These are phyloP conservation scores for Diadumene lineata DNA, from an alignment of 92 coral and sea anemone genomes.

Conservation along the genomic window DNA sequence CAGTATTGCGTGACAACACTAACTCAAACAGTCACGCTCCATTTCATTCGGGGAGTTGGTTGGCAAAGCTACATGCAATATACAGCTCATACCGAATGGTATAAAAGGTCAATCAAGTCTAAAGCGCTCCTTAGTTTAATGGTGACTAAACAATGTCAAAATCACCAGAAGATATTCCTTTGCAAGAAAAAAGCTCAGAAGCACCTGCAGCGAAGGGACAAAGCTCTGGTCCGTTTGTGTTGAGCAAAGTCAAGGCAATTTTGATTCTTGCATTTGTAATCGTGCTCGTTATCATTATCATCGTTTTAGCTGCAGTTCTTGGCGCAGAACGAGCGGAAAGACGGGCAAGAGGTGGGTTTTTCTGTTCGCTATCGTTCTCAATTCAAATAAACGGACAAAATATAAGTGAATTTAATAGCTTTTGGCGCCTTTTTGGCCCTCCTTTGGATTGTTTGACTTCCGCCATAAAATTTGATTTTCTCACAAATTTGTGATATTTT, in stretches of 20 bases:
- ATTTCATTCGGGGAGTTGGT: no score
- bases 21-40: background rate
- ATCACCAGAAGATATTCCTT: conserved; percentile 1
- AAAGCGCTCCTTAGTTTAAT: background rate
- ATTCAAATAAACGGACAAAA: background rate
- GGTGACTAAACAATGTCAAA: background rate
- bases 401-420: background rate
- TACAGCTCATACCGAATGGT: no score
- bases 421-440: no score
- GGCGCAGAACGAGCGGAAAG: background rate
- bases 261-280: conserved; percentile 3
- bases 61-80: no score
- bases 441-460: background rate
- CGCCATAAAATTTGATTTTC: background rate
- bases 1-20: background rate
- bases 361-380: background rate
- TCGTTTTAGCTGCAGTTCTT: conserved; percentile 36
- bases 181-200: background rate
- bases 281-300: conserved; percentile 36
- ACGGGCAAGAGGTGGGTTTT: background rate
- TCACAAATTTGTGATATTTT: background rate
- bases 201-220: background rate
- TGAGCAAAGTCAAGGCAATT: conserved; percentile 6
- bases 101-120: background rate
- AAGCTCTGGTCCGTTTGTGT: background rate